Conservation (phyloP, 1,140 invertebrate species). For the Heliothis virescens region DNA sequence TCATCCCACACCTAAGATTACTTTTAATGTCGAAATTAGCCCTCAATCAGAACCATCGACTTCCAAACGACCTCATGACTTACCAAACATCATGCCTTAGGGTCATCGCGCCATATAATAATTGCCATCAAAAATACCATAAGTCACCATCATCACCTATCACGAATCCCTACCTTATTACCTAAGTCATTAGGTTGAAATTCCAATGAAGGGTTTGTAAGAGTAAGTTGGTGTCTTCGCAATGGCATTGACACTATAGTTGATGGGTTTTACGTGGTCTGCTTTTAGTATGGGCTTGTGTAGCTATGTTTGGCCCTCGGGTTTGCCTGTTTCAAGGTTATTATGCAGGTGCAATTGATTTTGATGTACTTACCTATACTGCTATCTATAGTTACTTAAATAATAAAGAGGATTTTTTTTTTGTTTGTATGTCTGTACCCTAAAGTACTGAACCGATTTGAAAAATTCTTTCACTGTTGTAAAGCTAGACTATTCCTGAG, state of each 20-base stretch:
- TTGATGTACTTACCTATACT: not conserved
- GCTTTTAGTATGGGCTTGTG: not conserved
- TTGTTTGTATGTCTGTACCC: no score
- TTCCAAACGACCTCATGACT: slow-evolving; percentile 18
- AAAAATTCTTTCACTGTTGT: no score
- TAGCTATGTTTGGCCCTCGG: not conserved
- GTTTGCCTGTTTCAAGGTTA: not conserved
- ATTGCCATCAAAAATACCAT: slow-evolving; percentile 47
- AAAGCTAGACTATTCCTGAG: no score
- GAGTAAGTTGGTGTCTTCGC: not conserved
- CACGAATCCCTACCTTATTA: not conserved
- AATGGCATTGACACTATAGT: slow-evolving; percentile 38
- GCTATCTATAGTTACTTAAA: not conserved
- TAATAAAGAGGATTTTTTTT: no score
- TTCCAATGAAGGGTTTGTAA: not conserved
- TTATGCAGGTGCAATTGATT: slow-evolving; percentile 3
- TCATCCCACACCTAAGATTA: no score
- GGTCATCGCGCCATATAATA: slow-evolving; percentile 55
- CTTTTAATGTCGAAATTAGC: no score
- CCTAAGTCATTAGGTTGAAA: slow-evolving; percentile 9
- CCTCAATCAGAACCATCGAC: not conserved
- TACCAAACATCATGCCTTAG: slow-evolving; percentile 23
- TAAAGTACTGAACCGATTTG: no score
- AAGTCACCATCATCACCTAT: not conserved
- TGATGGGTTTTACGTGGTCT: slow-evolving; percentile 22